Evolutionary conservation across 1,140 invertebrate species (phyloP), one percentile per base, ranked within the genome.

Genomic region (Atopsyche davidsoni): DNA sequence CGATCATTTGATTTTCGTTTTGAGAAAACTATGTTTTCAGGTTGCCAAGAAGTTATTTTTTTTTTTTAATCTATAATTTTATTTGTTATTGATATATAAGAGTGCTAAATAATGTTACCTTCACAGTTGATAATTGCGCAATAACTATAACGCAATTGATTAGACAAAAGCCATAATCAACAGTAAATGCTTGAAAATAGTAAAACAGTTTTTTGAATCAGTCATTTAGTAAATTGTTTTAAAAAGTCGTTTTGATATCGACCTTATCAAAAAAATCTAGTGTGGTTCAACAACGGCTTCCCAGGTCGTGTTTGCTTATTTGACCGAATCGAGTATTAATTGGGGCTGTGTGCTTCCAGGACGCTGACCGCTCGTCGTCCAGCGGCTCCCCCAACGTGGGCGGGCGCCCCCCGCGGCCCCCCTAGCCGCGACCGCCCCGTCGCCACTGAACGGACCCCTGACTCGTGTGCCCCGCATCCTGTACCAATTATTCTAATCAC

Each of bases 361-460:
- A 57, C 28, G 55, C 47, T 31, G 55, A 57, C 28, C 49, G 42
- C 3, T 57, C 55, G 31, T 57, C 55, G 36, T 57, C 55, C 23
- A 57, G 55, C 28, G 49, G 55, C n/a, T 57, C 55, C 31, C 55
- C 55, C 13, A 57, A 57, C 14, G 24, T 18, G 21, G 19, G 48
- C 17, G 14, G 21, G 41, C 25, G 21, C 11, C 19, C 32, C 44
- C 28, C 48, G 35, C 39, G 42, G 32, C 25, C 43, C 47, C 38
- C 53, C 42, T 28, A 4, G 25, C 41, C 46, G 14, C 44, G 44
- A 14, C 23, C 31, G 23, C 51, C 36, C 52, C 40, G 41, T 36
- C 46, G 49, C 43, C 35, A 43, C 46, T 41, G 41, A 49, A 55
- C 43, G 28, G 34, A 45, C 31, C 42, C 39, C 24, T 28, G 24